Evolutionary conservation across 2,113 vertebrate genomes (phyloP), one percentile per base, ranked within the genome.

Genomic region (Istiophorus platypterus): DNA sequence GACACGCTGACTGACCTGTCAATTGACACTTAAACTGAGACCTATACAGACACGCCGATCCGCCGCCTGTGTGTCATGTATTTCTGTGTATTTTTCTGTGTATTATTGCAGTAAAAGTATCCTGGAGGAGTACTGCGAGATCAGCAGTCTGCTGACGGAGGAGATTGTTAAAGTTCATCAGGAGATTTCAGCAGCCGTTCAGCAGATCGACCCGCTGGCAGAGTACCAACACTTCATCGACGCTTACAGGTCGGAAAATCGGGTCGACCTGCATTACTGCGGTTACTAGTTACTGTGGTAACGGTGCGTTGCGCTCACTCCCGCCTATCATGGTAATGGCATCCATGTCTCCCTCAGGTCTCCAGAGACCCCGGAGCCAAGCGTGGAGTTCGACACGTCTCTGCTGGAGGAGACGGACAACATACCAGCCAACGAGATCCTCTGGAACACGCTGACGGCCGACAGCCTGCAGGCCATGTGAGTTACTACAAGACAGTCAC

Each of bases 381-480:
- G 91, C 80, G 96, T 99, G 88, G 97, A 98, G 70, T 98, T 99
- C 87, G 98, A 99, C 80, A 88, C 92, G 0, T 95, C 96, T 17
- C 92, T 99, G 64, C 84, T 97, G 90, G 98, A 99, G 87, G 97
- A 99, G 90, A 97, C 96, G 0, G 98, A 99, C 93, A 97, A 96
- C 84, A 95, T 99, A 82, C 96, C 97, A 68, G 97, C 96, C 83
- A 98, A 98, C 92, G 97, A 99, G 76, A 98, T 99, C 72, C 96
- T 98, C 90, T 99, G 98, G 98, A 99, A 98, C 94, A 99, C 97
- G 69, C 95, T 99, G 92, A 99, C 97, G 2, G 97, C 96, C 49
- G 97, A 99, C 85, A 96, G 93, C 93, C 96, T 99, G 78, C 97
- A 97, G 94, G 88, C 93, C 80, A 96, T 93, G 97, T 99, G 94